These are phyloP conservation scores for Suillia variegata DNA, from an alignment of 2,888 invertebrate genomes.

Conservation along the genomic window DNA sequence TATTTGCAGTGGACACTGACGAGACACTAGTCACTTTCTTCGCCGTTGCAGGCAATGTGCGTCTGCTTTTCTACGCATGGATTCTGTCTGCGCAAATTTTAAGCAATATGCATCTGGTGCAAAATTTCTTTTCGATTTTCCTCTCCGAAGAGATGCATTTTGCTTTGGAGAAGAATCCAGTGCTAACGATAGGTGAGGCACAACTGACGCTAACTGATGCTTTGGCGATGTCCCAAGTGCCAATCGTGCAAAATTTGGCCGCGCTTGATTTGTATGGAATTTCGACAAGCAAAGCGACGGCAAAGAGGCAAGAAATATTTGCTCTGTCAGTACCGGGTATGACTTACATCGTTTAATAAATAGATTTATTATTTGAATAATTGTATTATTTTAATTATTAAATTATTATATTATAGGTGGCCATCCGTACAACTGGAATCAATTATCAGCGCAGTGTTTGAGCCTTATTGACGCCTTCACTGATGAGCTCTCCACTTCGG, in stretches of 20 bases:
- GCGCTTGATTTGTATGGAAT: conserved; percentile 75
- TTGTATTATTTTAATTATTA: not conserved
- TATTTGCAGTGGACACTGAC: conserved; percentile 62
- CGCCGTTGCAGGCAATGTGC: conserved; percentile 47
- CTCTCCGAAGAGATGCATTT: conserved; percentile 72
- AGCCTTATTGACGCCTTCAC: conserved; percentile 69
- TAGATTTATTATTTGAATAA: not conserved
- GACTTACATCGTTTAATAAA: no score
- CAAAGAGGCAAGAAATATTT: conserved; percentile 71
- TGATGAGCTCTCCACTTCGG: conserved; percentile 66
- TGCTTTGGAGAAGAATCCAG: conserved; percentile 62
- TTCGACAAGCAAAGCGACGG: conserved; percentile 64
- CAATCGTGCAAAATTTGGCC: conserved; percentile 76
- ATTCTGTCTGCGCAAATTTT: conserved; percentile 72
- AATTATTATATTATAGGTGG: conserved; percentile 63
- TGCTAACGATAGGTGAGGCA: conserved; percentile 47
- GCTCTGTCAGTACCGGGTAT: conserved; percentile 75
- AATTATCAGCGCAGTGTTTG: conserved; percentile 69
- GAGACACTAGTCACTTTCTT: conserved; percentile 50
- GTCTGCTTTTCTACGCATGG: conserved; percentile 70
- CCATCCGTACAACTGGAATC: conserved; percentile 87
- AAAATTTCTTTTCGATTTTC: conserved; percentile 71
- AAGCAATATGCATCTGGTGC: conserved; percentile 73
- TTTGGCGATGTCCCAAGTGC: conserved; percentile 63
- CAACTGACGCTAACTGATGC: conserved; percentile 68